Conservation (phyloP, 2,888 invertebrate genomes). For the Sesia apiformis region DNA sequence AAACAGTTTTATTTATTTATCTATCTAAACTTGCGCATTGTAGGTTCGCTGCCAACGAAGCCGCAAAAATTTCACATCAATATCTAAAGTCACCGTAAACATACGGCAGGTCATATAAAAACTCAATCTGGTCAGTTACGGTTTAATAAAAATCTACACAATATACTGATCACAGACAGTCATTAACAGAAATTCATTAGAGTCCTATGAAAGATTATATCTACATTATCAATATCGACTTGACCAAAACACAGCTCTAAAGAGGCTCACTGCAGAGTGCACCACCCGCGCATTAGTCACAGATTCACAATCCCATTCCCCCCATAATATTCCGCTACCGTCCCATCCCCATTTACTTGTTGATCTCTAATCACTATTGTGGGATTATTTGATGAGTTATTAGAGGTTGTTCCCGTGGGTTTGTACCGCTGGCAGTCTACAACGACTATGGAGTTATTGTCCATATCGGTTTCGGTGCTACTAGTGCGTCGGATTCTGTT, state of each 20-base stretch:
- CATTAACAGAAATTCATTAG: no score
- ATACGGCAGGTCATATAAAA: no score
- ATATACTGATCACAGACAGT: no score
- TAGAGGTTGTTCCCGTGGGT: conserved; percentile 31
- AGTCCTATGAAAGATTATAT: no score
- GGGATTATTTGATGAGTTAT: conserved; percentile 34
- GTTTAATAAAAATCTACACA: no score
- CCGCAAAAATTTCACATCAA: no score
- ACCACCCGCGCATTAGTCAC: conserved; percentile 70
- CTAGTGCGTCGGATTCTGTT: conserved; percentile 41
- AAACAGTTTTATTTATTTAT: no score
- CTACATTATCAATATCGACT: background rate
- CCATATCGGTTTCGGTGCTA: conserved; percentile 61
- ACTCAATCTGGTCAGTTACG: no score
- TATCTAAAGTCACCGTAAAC: no score
- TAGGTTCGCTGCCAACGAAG: no score
- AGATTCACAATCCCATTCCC: conserved; percentile 51
- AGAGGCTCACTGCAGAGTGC: conserved; percentile 53
- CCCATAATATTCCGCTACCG: conserved; percentile 37
- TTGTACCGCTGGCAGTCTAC: conserved; percentile 59
- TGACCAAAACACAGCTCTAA: background rate
- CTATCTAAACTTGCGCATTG: no score
- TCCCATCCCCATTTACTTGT: conserved; percentile 35
- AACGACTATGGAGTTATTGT: conserved; percentile 60
- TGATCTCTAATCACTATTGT: conserved; percentile 20